phyloP scores from a whole-genome alignment of 2,888 invertebrate species.

The Mythimna albipuncta region DNA sequence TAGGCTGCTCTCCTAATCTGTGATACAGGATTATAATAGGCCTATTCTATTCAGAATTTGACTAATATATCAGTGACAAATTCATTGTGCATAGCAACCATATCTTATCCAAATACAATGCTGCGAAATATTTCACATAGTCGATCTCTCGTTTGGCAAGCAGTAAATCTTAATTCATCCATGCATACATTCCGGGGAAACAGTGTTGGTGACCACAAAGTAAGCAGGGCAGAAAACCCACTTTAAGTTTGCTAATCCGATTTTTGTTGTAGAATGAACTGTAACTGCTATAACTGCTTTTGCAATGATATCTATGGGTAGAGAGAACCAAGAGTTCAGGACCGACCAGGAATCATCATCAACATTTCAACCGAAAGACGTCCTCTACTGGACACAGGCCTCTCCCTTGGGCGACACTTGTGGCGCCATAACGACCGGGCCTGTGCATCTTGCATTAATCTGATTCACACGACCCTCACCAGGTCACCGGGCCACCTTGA shows the following conservation, averaged over 20 bases:
- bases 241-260: too few species aligned
- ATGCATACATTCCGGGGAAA: conserved; percentile 23
- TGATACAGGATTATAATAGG: not conserved
- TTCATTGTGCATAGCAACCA: not conserved
- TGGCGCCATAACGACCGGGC: too few species aligned
- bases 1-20: not conserved
- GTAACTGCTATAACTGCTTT: not conserved
- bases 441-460: too few species aligned
- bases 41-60: not conserved
- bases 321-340: not conserved
- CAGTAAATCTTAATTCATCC: conserved; percentile 50
- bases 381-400: too few species aligned
- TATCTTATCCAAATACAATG: conserved; percentile 9
- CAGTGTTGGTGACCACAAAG: not conserved
- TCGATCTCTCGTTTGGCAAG: conserved; percentile 11
- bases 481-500: too few species aligned
- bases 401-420: too few species aligned
- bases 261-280: not conserved
- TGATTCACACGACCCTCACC: too few species aligned
- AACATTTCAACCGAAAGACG: too few species aligned
- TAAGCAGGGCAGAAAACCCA: not conserved
- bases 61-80: conserved; percentile 21
- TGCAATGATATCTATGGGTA: not conserved
- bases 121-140: not conserved
- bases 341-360: too few species aligned